A percentile compares a stretch with the other conserved stretches of the same genome.
Conservation (phyloP, 2,888 invertebrate species). For the Campoplex nolae region DNA sequence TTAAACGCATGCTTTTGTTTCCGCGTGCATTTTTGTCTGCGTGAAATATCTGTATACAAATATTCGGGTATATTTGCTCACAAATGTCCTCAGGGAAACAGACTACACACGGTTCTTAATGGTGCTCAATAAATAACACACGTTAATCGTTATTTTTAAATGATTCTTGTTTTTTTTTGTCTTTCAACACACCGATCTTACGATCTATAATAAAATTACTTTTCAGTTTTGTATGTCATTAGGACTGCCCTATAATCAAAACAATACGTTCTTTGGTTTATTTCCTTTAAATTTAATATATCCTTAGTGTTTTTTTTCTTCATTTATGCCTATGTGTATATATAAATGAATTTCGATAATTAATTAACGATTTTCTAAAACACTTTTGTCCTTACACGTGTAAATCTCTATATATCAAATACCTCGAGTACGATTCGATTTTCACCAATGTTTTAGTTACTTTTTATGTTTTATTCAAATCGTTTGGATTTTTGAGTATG, state of each 20-base stretch:
- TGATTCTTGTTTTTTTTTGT: background rate
- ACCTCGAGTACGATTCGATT: constrained; percentile 64
- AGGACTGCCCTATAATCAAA: constrained; percentile 72
- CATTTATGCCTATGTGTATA: constrained; percentile 41
- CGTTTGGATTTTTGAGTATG: constrained; percentile 36
- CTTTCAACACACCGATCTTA: constrained; percentile 74
- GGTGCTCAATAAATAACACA: constrained; percentile 22
- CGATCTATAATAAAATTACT: constrained; percentile 68
- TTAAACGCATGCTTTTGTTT: background rate
- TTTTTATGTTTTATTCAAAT: constrained; percentile 18
- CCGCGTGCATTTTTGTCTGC: background rate
- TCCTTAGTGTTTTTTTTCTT: constrained; percentile 19
- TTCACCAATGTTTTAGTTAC: constrained; percentile 16
- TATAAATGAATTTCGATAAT: constrained; percentile 53
- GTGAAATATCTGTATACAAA: background rate
- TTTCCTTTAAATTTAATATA: constrained; percentile 39
- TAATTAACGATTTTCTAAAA: constrained; percentile 68
- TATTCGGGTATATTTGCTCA: background rate
- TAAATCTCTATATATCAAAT: constrained; percentile 71
- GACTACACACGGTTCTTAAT: constrained; percentile 38
- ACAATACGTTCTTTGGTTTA: constrained; percentile 45
- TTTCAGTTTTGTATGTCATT: constrained; percentile 73
- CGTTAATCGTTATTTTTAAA: background rate
- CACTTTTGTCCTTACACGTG: constrained; percentile 66
- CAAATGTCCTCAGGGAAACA: constrained; percentile 36